Base-by-base conservation (phyloP, 2,113 vertebrate species). In the Lepus timidus region DNA sequence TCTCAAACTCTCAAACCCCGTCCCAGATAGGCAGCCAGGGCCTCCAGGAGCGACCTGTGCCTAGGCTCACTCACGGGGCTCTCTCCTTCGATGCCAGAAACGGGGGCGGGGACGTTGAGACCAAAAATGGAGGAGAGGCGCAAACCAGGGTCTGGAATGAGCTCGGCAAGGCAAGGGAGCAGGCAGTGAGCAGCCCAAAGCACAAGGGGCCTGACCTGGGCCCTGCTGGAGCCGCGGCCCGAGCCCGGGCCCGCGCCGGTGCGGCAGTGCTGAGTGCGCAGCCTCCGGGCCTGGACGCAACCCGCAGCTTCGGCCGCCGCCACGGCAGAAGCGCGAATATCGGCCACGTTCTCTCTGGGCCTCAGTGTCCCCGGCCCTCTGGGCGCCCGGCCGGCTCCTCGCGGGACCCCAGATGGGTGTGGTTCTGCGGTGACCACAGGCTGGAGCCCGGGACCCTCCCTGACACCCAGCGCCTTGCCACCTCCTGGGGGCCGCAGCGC, bases 51-150 rank as follows among this genome's bases (percentile, higher is more conserved):
- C 44, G 23, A 64, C 71, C 2, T 29, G 4, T 22, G 25, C n/a
- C 20, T 29, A 55, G 52, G 36, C 23, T 10, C 49, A 44, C 55
- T n/a, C n/a, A 4, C 4, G 1, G 0, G 4, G 1, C 1, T 0
- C 84, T 65, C 8, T 55, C 36, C 27, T 64, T 76, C 1, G 1
- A 31, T 39, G 33, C 67, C 2, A 7, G 73, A 49, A 51, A 27
- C 23, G 1, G 44, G 44, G 81, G 22, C 7, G 64, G 74, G 49
- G 74, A 20, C 12, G 22, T 5, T 3, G 82, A 86, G 49, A 17
- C 17, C 25, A n/a, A 39, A 62, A 87, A 71, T 13, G 13, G 2
- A 10, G 3, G 33, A 52, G 55, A 78, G 62, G 51, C 0, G 2
- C 39, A 52, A 58, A 27, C 9, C 55, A 17, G 13, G n/a, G 33